phyloP scores from a whole-genome alignment of 2,113 vertebrate genomes.

The Chiloscyllium plagiosum region DNA sequence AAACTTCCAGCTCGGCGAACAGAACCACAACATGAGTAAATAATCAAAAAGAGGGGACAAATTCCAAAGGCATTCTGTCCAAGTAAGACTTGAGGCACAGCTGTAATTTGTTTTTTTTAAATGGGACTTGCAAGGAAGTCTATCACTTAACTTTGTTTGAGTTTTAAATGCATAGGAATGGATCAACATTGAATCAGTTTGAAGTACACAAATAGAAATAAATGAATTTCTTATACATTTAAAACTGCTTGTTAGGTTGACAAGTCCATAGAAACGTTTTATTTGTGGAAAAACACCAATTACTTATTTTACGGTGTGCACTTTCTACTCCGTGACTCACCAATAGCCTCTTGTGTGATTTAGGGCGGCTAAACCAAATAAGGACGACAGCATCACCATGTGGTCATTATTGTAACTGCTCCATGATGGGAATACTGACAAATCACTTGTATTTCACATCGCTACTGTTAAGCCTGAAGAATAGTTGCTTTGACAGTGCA shows the following conservation, averaged over 20 bases:
- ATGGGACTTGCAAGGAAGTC: not conserved
- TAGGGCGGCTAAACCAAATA: not conserved
- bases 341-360: not conserved
- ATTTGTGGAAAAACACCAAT: not conserved
- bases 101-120: not conserved
- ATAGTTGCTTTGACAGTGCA: not conserved
- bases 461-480: not conserved
- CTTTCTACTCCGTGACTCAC: not conserved
- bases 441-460: not conserved
- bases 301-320: not conserved
- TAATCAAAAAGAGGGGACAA: not conserved
- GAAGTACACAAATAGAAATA: not conserved
- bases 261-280: not conserved
- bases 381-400: not conserved
- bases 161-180: not conserved
- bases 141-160: not conserved
- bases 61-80: not conserved
- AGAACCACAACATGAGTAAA: not conserved
- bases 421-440: not conserved
- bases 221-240: not conserved
- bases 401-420: not conserved
- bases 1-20: too few species aligned
- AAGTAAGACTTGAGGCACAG: not conserved
- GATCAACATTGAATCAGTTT: not conserved
- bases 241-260: not conserved